Base-by-base conservation (phyloP, 1,140 invertebrate species). In the Drosophila parvula region DNA sequence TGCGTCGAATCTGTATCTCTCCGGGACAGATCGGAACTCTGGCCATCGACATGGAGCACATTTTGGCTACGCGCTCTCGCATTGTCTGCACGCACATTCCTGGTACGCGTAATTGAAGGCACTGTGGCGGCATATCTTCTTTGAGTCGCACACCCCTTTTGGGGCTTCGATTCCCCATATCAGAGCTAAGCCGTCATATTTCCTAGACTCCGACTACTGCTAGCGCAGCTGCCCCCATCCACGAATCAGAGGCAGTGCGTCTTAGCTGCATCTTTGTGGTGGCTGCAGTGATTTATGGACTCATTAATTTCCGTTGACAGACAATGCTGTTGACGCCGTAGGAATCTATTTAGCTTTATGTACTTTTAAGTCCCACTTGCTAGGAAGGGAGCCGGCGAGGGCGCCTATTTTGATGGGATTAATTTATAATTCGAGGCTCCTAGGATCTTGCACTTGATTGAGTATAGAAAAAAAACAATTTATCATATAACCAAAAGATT, bases 261-360 rank as follows among this genome's bases (percentile, higher is more conserved):
- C 32, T 36, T 53, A 36, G 60, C 60, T 64, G 50, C 51, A 69
- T 69, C 69, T 63, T 74, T 65, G 79, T 58, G 74, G 60, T 74
- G 77, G 60, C 78, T 85, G 74, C 51, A 65, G 75, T 91, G 90
- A 91, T 91, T 91, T 91, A 91, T 91, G 90, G 68, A 89, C 86
- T 83, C 90, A 91, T 91, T 91, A 91, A 91, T 91, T 91, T 91
- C 83, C 90, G 90, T 91, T 91, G 90, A 91, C 90, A 91, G 90
- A 91, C 90, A 88, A 90, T 89, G 86, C 83, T 91, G 90, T 91
- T 91, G 83, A 80, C 90, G 90, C 83, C 77, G 68, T 77, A 89
- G 74, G 82, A 78, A 88, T 89, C 88, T 90, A 90, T 90, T 90
- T 88, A 79, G 75, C 83, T 89, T 89, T 89, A 89, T 89, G 84